These are phyloP conservation scores for Digitonthophagus gazella DNA, from an alignment of 2,888 invertebrate genomes.

Conservation along the genomic window DNA sequence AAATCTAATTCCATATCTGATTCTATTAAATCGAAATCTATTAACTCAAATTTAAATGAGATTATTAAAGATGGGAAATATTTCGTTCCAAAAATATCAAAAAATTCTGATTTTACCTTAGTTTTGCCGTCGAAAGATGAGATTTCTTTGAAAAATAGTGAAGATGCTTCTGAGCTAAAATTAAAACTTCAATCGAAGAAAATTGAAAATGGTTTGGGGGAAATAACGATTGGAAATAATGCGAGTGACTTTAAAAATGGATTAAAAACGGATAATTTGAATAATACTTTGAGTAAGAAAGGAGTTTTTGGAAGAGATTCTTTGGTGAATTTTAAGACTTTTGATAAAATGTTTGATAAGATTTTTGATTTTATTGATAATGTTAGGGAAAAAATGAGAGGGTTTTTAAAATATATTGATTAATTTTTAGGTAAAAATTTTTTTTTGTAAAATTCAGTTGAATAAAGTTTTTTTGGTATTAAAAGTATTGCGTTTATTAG, in stretches of 20 bases:
- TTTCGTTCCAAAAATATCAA: slow-evolving; percentile 25
- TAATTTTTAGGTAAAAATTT: slow-evolving; percentile 3
- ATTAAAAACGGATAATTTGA: background rate
- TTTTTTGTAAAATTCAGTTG: too few relatives aligned
- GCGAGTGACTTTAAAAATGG: background rate
- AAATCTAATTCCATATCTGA: too few relatives aligned
- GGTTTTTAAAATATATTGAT: slow-evolving; percentile 22
- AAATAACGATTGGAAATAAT: slow-evolving; percentile 7
- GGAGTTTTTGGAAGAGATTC: background rate
- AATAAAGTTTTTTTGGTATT: too few relatives aligned
- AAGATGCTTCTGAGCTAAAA: slow-evolving; percentile 33
- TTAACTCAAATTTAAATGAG: too few relatives aligned
- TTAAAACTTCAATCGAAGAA: slow-evolving; percentile 16
- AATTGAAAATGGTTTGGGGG: slow-evolving; percentile 6
- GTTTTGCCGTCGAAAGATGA: slow-evolving; percentile 29
- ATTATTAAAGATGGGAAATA: slow-evolving; percentile 32
- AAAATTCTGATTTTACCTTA: slow-evolving; percentile 28
- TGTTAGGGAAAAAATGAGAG: slow-evolving; percentile 24
- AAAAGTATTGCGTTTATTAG: too few relatives aligned
- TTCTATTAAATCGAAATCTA: too few relatives aligned
- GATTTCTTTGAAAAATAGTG: slow-evolving; percentile 26
- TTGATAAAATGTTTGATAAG: slow-evolving; percentile 24
- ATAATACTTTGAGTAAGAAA: background rate
- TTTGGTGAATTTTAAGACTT: slow-evolving; percentile 7
- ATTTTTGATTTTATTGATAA: slow-evolving; percentile 26